A percentile compares a stretch with the other conserved stretches of the same genome.
phyloP scores from a whole-genome alignment of 1,140 invertebrate genomes.

The Ephestia elutella region DNA sequence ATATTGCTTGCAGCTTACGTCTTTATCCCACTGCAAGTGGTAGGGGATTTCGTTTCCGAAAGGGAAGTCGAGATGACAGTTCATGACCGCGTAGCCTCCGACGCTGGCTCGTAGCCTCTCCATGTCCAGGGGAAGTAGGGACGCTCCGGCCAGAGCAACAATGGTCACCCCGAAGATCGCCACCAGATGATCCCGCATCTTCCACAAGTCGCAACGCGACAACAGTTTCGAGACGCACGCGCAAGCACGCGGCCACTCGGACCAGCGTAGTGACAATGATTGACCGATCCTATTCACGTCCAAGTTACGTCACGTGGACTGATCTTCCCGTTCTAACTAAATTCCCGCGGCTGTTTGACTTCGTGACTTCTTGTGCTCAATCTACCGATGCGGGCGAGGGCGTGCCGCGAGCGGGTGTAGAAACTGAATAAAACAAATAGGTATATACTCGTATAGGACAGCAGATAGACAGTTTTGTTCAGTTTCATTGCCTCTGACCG shows the following conservation, averaged over 20 bases:
- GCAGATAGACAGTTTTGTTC: too few species aligned
- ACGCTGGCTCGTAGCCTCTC: constrained; percentile 85
- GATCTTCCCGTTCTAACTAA: not conserved
- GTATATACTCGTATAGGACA: too few species aligned
- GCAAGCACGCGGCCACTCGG: not conserved
- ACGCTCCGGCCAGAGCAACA: constrained; percentile 7
- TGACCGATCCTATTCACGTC: not conserved
- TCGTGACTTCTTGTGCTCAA: constrained; percentile 4
- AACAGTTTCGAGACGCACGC: not conserved
- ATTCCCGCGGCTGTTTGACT: constrained; percentile 3
- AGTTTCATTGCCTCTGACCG: too few species aligned
- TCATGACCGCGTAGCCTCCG: constrained; percentile 89
- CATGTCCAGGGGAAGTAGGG: constrained; percentile 42
- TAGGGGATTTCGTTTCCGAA: constrained; percentile 91
- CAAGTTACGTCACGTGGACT: not conserved
- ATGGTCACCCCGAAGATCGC: not conserved
- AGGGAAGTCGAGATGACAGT: constrained; percentile 93
- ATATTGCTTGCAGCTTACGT: constrained; percentile 77
- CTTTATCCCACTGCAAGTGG: constrained; percentile 92
- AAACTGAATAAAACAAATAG: not conserved
- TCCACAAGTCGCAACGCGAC: not conserved
- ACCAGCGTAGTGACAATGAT: not conserved
- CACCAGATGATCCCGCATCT: not conserved
- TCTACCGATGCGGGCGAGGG: not conserved
- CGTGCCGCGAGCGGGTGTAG: not conserved